These are phyloP conservation scores for Chrysodeixis includens DNA, from an alignment of 2,888 invertebrate species.

Conservation along the genomic window DNA sequence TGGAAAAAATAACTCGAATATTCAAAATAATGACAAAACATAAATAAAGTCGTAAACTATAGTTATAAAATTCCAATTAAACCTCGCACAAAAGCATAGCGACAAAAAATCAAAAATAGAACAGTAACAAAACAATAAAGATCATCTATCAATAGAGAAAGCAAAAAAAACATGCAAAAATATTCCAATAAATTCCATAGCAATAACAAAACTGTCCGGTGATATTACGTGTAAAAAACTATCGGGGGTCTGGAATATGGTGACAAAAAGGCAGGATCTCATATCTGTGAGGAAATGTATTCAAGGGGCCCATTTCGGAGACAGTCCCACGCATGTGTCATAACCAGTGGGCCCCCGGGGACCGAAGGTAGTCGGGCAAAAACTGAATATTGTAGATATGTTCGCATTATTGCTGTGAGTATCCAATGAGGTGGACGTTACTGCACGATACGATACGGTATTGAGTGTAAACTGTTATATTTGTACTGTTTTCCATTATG, in stretches of 20 bases:
- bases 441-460: slow-evolving; percentile 63
- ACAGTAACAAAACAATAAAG: slow-evolving; percentile 12
- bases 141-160: neutral
- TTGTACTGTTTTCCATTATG: too few relatives aligned
- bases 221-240: slow-evolving; percentile 58
- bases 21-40: too few relatives aligned
- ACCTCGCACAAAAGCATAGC: neutral
- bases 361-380: slow-evolving; percentile 74
- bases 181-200: slow-evolving; percentile 41
- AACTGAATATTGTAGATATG: slow-evolving; percentile 89
- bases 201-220: slow-evolving; percentile 30
- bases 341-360: slow-evolving; percentile 82
- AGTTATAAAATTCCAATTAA: too few relatives aligned
- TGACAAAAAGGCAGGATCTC: slow-evolving; percentile 84
- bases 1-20: too few relatives aligned
- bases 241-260: slow-evolving; percentile 71
- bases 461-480: too few relatives aligned
- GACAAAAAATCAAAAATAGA: slow-evolving; percentile 9
- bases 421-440: slow-evolving; percentile 63
- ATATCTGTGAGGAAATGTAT: slow-evolving; percentile 84
- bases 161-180: slow-evolving; percentile 24
- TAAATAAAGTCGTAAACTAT: too few relatives aligned
- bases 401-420: slow-evolving; percentile 79
- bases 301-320: slow-evolving; percentile 82
- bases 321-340: slow-evolving; percentile 84